Conservation (phyloP, 2,113 vertebrate species). For the Neogale vison region DNA sequence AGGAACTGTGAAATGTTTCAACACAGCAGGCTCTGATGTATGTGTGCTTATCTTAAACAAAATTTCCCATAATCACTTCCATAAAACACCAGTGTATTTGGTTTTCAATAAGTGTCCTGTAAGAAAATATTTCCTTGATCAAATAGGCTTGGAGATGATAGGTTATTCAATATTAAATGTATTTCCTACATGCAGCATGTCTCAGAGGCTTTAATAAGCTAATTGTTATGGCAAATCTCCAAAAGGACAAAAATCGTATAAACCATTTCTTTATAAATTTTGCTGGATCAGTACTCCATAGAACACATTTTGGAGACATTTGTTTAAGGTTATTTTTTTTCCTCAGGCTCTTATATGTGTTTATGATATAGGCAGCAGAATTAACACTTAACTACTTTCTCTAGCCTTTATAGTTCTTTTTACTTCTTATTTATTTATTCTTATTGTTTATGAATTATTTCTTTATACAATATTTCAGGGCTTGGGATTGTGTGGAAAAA, state of each 20-base stretch:
- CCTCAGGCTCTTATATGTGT: background rate
- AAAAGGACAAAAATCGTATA: background rate
- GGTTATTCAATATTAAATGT: background rate
- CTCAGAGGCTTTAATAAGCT: background rate
- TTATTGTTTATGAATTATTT: background rate
- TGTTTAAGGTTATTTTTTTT: background rate
- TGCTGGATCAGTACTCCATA: background rate
- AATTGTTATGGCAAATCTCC: background rate
- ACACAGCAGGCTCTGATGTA: too few species aligned
- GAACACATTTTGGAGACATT: background rate
- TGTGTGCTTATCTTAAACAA: too few species aligned
- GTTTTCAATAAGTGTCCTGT: too few species aligned
- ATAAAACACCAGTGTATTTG: too few species aligned
- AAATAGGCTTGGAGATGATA: too few species aligned
- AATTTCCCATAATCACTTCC: too few species aligned
- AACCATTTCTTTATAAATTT: background rate
- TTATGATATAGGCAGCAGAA: background rate
- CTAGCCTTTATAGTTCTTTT: background rate
- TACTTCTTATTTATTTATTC: background rate
- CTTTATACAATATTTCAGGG: background rate
- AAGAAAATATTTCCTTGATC: too few species aligned
- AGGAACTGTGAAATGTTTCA: too few species aligned
- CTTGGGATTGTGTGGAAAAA: background rate
- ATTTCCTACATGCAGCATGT: background rate
- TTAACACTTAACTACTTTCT: background rate